Percentiles rank a stretch among this genome's conserved stretches.
Conservation (phyloP, 2,113 vertebrate species). For the Hystrix brachyura region DNA sequence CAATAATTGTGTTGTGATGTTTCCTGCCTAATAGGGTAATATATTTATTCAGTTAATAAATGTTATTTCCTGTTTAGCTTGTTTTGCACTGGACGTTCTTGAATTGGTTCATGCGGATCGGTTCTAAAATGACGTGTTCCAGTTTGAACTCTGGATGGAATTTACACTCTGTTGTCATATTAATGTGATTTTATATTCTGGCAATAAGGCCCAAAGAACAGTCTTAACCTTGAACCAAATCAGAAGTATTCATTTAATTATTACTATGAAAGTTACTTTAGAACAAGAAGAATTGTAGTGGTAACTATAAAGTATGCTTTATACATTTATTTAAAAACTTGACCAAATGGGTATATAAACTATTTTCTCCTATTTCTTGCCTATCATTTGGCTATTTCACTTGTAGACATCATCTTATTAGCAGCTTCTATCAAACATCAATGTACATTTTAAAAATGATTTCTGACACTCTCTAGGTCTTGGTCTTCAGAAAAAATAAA, state of each 20-base stretch:
- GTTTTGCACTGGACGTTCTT: conserved; percentile 21
- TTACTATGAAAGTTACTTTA: not conserved
- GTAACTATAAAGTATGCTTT: not conserved
- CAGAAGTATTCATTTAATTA: not conserved
- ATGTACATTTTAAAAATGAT: not conserved
- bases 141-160: not conserved
- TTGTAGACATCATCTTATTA: not conserved
- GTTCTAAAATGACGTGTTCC: not conserved
- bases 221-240: not conserved
- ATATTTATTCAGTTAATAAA: conserved; percentile 17
- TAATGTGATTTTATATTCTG: conserved; percentile 19
- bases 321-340: conserved; percentile 5
- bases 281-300: not conserved
- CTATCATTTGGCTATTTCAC: not conserved
- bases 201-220: not conserved
- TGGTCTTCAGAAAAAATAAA: not conserved
- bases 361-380: conserved; percentile 7
- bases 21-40: not conserved
- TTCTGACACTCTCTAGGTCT: not conserved
- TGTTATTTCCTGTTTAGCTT: not conserved
- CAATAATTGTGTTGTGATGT: not conserved
- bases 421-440: not conserved
- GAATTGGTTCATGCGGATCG: not conserved
- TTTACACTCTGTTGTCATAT: not conserved
- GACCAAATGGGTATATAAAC: not conserved